A percentile compares a stretch with the other conserved stretches of the same genome.
These are phyloP conservation scores for Lepus europaeus DNA, from an alignment of 2,113 vertebrate genomes.

Conservation along the genomic window DNA sequence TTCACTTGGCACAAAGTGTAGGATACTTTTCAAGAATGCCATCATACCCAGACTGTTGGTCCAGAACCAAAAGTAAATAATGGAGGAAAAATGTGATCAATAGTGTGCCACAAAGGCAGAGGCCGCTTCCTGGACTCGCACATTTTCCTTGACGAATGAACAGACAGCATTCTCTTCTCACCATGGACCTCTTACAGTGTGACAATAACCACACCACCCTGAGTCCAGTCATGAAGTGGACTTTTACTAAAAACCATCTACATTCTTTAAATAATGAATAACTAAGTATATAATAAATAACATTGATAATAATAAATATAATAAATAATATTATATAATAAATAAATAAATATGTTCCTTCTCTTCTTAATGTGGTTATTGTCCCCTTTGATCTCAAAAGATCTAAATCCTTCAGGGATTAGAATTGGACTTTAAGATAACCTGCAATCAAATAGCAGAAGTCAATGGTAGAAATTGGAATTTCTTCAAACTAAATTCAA, in stretches of 20 bases:
- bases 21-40: slow-evolving; percentile 81
- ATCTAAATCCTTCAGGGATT: slow-evolving; percentile 26
- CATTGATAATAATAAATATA: too few species aligned
- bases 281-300: too few species aligned
- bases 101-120: neutral
- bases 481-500: slow-evolving; percentile 39
- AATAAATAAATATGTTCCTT: neutral
- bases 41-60: slow-evolving; percentile 73
- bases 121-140: neutral
- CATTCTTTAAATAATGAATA: slow-evolving; percentile 1
- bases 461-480: slow-evolving; percentile 36
- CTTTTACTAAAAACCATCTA: neutral
- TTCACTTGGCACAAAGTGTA: slow-evolving; percentile 66
- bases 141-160: neutral
- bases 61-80: slow-evolving; percentile 77
- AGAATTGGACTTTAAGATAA: slow-evolving; percentile 25
- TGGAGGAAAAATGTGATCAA: slow-evolving; percentile 70
- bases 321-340: too few species aligned
- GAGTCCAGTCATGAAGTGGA: slow-evolving; percentile 50
- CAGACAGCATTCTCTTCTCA: neutral
- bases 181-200: neutral
- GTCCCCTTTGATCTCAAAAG: slow-evolving; percentile 35
- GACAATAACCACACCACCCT: neutral
- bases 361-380: neutral
- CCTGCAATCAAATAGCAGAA: slow-evolving; percentile 23